Percentiles rank a stretch among this genome's conserved stretches.
Evolutionary conservation across 2,888 invertebrate genomes (phyloP).

Genomic region (Xestoiulus laeticollis): DNA sequence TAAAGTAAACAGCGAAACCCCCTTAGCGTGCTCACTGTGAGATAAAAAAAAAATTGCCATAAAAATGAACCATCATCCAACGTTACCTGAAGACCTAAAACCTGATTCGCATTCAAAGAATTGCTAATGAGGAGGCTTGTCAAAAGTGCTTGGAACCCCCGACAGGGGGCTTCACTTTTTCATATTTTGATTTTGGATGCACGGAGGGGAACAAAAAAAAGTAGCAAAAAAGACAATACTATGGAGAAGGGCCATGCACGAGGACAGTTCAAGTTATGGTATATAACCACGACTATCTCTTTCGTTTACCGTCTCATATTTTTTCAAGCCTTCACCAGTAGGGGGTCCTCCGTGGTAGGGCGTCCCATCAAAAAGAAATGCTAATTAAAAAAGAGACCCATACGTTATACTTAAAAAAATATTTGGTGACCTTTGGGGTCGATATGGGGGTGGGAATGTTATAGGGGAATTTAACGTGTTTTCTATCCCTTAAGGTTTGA

Average conservation of each 20-base stretch:
- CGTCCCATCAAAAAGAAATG: constrained; percentile 3
- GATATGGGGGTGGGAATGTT: not conserved
- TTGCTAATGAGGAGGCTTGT: constrained; percentile 20
- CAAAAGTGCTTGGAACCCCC: not conserved
- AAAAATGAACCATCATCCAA: not conserved
- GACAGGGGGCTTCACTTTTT: not conserved
- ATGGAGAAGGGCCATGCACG: not conserved
- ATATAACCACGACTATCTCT: constrained; percentile 26
- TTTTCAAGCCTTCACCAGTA: not conserved
- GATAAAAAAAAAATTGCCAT: constrained; percentile 14
- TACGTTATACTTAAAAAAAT: constrained; percentile 12
- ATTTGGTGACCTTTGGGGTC: not conserved
- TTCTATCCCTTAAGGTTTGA: no score
- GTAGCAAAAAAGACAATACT: not conserved
- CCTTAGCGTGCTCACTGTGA: not conserved
- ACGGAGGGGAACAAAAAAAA: constrained; percentile 4
- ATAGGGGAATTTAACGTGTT: no score
- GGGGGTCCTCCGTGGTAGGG: not conserved
- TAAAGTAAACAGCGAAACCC: constrained; percentile 17
- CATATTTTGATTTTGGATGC: constrained; percentile 1
- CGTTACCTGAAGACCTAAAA: not conserved
- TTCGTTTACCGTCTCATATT: not conserved
- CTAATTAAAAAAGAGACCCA: constrained; percentile 10
- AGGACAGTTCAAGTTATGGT: not conserved
- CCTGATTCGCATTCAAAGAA: constrained; percentile 19